Percentiles rank a stretch among this genome's conserved stretches.
These are phyloP conservation scores for Turdus rufiventris DNA, from an alignment of 2,113 vertebrate species.

Conservation along the genomic window DNA sequence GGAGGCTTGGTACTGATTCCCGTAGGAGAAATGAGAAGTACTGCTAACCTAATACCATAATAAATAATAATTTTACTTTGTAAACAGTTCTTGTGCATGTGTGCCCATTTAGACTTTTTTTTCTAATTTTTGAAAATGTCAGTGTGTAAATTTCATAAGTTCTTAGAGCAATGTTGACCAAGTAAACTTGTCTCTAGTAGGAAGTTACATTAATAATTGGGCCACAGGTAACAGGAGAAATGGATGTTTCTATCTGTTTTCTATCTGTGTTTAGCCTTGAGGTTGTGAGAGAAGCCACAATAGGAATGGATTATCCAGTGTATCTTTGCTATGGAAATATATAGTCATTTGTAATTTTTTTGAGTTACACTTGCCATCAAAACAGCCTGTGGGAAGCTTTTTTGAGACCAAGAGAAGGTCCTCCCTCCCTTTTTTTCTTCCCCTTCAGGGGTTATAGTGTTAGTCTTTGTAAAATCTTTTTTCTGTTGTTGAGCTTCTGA, in stretches of 20 bases:
- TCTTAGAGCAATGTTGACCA: background rate
- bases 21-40: background rate
- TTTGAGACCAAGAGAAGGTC: background rate
- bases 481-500: conserved; percentile 39
- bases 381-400: conserved; percentile 55
- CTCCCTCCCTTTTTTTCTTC: background rate
- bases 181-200: conserved; percentile 3
- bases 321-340: conserved; percentile 57
- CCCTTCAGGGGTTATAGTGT: background rate
- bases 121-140: background rate
- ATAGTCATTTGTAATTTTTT: conserved; percentile 12
- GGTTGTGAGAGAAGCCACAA: background rate
- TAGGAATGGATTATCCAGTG: conserved; percentile 22
- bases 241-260: background rate
- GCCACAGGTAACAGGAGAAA: background rate
- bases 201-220: background rate
- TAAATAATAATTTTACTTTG: background rate
- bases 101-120: background rate
- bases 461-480: conserved; percentile 39
- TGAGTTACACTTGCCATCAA: background rate
- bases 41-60: background rate
- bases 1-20: background rate
- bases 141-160: background rate
- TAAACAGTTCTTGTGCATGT: background rate
- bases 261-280: conserved; percentile 18